Evolutionary conservation across 2,888 invertebrate genomes (phyloP), one percentile per base, ranked within the genome.

Genomic region (Serripes groenlandicus): DNA sequence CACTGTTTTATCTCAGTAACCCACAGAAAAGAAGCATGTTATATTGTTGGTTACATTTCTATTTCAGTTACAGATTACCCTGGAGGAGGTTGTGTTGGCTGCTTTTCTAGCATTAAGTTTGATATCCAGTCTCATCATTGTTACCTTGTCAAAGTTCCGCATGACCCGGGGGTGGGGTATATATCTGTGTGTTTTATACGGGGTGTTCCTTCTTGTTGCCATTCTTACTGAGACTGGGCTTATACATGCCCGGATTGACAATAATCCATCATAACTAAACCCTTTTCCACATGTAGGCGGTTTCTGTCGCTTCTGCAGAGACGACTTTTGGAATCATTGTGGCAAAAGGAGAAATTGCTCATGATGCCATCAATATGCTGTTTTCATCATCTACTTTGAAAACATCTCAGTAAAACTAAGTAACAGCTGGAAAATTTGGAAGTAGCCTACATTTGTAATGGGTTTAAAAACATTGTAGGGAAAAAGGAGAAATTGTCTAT

Each of bases 81-180:
- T 88, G 91, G 95, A 93, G 92, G 95, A 92, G 92, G 95, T 95
- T 92, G 95, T 93, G 89, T 94, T 89, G 93, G 95, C 95, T 9
- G 92, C 94, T 0, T 95, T 95, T 85, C 94, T 96, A 7, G 91
- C 94, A 0, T 88, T 94, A 37, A 95, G 95, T 58, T 92, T 96
- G 7, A 52, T 92, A 0, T 84, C 90, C 11, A 95, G 95, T 0
- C 87, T 96, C 26, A 83, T 95, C 54, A 94, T 95, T 35, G 91
- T 96, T 30, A 94, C 95, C n/a, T 85, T 95, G 15, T 95, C 95
- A 5, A 94, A 94, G 26, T 96, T 96, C 89, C 85, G 92, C 5
- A 95, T 95, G 74, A 93, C 95, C 30, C 92, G 94, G n/a, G 93
- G 93, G 3, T 96, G 96, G 87, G 96, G 96, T 1, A 92, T 94